Percentiles rank a stretch among this genome's conserved stretches.
These are phyloP conservation scores for Catamblyrhynchus diadema DNA, from an alignment of 2,797 vertebrate species.

Conservation along the genomic window DNA sequence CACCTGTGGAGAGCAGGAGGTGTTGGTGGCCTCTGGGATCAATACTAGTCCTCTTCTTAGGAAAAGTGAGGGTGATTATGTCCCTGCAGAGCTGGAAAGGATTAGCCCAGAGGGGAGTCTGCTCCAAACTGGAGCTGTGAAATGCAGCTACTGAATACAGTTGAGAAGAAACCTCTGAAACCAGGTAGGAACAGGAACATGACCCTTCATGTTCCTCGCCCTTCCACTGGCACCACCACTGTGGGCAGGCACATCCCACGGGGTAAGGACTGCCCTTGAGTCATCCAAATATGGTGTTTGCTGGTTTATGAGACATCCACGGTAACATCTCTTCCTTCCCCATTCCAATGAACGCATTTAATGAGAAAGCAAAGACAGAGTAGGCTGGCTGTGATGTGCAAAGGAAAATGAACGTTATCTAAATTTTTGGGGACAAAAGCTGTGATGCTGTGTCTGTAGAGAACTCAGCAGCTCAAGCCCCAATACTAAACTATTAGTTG, in stretches of 20 bases:
- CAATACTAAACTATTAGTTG: not conserved
- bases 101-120: not conserved
- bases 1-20: not conserved
- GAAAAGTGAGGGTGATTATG: not conserved
- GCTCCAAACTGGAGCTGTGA: not conserved
- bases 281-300: fast-evolving
- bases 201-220: fast-evolving
- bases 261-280: not conserved
- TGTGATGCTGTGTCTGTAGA: not conserved
- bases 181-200: not conserved
- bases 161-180: not conserved
- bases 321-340: not conserved
- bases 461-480: not conserved
- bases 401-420: not conserved
- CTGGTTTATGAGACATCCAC: not conserved
- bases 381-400: not conserved
- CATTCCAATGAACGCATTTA: not conserved
- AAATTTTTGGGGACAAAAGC: not conserved
- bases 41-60: not conserved
- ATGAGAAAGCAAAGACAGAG: not conserved
- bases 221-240: not conserved
- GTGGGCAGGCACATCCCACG: not conserved
- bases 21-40: not conserved
- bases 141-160: not conserved
- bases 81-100: not conserved